phyloP scores from a whole-genome alignment of 2,113 vertebrate species.

The Mystacornis crossleyi region DNA sequence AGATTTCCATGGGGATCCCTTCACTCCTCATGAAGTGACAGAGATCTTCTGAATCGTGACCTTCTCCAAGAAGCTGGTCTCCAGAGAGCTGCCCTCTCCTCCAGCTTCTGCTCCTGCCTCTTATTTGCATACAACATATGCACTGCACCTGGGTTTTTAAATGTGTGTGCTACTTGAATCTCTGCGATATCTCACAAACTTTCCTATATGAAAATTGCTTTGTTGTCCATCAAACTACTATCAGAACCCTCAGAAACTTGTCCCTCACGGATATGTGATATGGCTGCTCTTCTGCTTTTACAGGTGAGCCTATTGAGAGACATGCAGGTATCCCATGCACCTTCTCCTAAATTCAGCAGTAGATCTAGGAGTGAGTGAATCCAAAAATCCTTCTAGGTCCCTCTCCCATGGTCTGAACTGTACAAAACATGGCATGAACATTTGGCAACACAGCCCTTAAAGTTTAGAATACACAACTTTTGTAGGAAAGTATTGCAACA shows the following conservation, averaged over 20 bases:
- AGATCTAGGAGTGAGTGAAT: background rate
- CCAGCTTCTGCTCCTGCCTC: background rate
- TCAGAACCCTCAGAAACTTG: background rate
- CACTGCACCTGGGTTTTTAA: background rate
- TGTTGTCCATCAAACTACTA: background rate
- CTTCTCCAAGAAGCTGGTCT: background rate
- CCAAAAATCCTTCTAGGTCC: background rate
- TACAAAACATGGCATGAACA: background rate
- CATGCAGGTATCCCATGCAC: background rate
- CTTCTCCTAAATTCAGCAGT: background rate
- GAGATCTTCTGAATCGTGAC: background rate
- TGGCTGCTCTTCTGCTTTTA: background rate
- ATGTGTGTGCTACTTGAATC: background rate
- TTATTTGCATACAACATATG: background rate
- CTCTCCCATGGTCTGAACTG: background rate
- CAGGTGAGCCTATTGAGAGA: background rate
- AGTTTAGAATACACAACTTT: background rate
- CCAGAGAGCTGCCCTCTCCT: background rate
- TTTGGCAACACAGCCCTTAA: background rate
- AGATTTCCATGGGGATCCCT: background rate
- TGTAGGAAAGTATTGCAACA: background rate
- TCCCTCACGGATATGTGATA: background rate
- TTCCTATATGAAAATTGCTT: background rate
- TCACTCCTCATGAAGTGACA: background rate
- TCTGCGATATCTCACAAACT: background rate